phyloP scores from a whole-genome alignment of 2,113 vertebrate species.

The Psammodynastes pulverulentus region DNA sequence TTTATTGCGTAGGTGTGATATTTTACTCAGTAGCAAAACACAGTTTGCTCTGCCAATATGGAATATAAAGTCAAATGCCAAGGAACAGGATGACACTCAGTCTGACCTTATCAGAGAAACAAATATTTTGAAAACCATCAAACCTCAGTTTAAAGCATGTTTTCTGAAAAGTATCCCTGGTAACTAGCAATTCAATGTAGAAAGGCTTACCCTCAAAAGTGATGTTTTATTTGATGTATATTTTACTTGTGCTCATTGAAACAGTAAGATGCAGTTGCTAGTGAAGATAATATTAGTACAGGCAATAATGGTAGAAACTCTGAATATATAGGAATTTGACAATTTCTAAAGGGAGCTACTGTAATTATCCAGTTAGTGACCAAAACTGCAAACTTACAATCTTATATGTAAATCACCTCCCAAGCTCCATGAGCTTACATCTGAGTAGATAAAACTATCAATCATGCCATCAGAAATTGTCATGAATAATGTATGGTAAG shows the following conservation, averaged over 20 bases:
- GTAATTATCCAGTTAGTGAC: background rate
- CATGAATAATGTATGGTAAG: background rate
- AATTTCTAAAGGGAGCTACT: background rate
- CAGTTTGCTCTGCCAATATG: background rate
- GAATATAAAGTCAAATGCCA: background rate
- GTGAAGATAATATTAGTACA: background rate
- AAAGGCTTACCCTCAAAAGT: background rate
- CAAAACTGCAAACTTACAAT: background rate
- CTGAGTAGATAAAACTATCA: background rate
- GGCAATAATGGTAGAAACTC: background rate
- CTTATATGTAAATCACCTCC: background rate
- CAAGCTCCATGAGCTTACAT: background rate
- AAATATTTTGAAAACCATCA: background rate
- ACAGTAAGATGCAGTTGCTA: background rate
- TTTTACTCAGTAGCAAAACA: background rate
- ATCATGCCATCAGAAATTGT: background rate
- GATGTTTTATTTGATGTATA: background rate
- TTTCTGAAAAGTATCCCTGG: background rate
- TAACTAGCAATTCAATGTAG: background rate
- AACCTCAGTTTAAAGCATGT: background rate
- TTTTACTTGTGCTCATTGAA: background rate
- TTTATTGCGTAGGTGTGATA: background rate
- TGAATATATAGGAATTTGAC: background rate
- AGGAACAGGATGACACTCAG: conserved; percentile 16
- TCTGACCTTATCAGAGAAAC: background rate